Evolutionary conservation across 2,113 vertebrate species (phyloP).

Genomic region (western clawed frog (Xenopus tropicalis)): DNA sequence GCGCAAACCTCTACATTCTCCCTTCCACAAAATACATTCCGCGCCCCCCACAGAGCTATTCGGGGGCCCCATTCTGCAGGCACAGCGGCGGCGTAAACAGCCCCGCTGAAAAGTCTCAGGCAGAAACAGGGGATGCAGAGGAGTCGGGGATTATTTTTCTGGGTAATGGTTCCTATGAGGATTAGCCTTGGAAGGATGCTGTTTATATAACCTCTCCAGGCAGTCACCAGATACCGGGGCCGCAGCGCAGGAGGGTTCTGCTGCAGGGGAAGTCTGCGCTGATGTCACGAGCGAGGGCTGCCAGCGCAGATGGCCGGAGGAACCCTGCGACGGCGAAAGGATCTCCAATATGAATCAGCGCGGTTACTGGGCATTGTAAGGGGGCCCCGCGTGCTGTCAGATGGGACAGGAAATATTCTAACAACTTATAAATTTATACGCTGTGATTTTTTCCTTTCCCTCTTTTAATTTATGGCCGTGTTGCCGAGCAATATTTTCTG

Average conservation of each 20-base stretch:
- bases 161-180: conserved; percentile 28
- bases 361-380: conserved; percentile 14
- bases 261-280: conserved; percentile 21
- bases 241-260: conserved; percentile 5
- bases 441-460: neutral
- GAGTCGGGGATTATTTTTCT: neutral
- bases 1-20: no score
- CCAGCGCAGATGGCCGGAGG: conserved; percentile 29
- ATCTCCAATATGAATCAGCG: conserved; percentile 7
- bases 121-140: neutral
- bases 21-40: no score
- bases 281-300: conserved; percentile 18
- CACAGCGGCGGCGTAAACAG: neutral
- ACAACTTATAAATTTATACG: conserved; percentile 14
- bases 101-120: neutral
- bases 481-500: conserved; percentile 18
- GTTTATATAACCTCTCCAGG: conserved; percentile 36
- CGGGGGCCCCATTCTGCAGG: no score
- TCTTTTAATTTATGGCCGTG: conserved; percentile 23
- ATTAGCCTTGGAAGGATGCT: conserved; percentile 31
- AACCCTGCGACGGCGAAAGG: conserved; percentile 4
- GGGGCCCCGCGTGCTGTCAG: conserved; percentile 9
- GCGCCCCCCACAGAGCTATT: no score
- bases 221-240: conserved; percentile 29
- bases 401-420: conserved; percentile 17